Evolutionary conservation across 2,888 invertebrate species (phyloP), one percentile per base, ranked within the genome.

Genomic region (Caenorhabditis panamensis): DNA sequence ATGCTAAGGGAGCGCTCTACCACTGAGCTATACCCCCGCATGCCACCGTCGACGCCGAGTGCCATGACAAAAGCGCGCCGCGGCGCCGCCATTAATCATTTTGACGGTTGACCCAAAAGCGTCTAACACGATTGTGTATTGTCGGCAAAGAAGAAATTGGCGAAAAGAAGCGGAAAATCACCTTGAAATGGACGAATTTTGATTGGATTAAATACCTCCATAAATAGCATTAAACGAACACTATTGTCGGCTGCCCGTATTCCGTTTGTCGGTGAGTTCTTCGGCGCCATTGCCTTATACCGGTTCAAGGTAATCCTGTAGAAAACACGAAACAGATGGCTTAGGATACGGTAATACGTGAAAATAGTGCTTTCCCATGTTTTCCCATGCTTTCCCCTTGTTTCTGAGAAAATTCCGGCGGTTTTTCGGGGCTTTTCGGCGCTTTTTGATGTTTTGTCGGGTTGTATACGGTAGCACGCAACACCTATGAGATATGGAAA

Each of bases 1-100:
- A 86, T 86, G 86, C 86, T 86, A 86, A 86, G 86, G 84, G 86
- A 86, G 86, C 86, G 86, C 86, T 86, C 86, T 86, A 86, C 86
- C 86, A 83, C 86, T 86, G 86, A 86, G 85, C 86, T 86, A 86
- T 85, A 85, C 81, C 85, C 86, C 86, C 86, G 36, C 37, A 37
- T 24, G 59, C 0, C 22, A 0, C 5, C 4, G 5, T 2, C 20
- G 3, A 20, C 2, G 54, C 2, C 53, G 44, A 8, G 24, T 49
- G 51, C 26, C 16, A 3, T 26, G 36, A 69, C 22, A 69, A 69
- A 5, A n/a, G 26, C 9, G 2, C 2, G 37, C 31, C 36, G 58
- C 22, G 11, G 13, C 58, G 41, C 54, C 66, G 53, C 37, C 54
- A 56, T 37, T 20, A 22, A 22, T 59, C 41, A 59, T n/a, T 20